Conservation (phyloP, 2,113 vertebrate species). For the Hyperopisus bebe region DNA sequence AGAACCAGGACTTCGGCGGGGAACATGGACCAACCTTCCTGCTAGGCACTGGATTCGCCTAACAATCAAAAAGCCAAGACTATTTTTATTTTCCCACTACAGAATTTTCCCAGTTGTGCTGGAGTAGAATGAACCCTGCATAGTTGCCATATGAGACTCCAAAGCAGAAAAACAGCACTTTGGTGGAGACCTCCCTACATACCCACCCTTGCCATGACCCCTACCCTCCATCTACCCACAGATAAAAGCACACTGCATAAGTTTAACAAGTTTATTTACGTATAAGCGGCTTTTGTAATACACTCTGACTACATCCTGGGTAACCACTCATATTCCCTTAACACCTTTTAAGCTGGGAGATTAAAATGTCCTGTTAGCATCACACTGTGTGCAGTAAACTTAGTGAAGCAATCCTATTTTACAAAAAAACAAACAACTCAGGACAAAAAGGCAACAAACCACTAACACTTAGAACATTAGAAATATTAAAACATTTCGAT, state of each 20-base stretch:
- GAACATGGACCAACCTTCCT: not conserved
- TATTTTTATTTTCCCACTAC: not conserved
- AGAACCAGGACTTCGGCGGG: not conserved
- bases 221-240: not conserved
- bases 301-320: slow-evolving; percentile 47
- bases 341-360: slow-evolving; percentile 53
- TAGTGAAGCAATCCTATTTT: slow-evolving; percentile 49
- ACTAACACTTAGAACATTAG: slow-evolving; percentile 26
- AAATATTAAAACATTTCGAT: slow-evolving; percentile 13
- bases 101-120: not conserved
- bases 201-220: not conserved
- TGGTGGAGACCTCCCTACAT: not conserved
- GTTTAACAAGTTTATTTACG: slow-evolving; percentile 64
- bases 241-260: slow-evolving; percentile 26
- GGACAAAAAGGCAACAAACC: slow-evolving; percentile 31
- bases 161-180: not conserved
- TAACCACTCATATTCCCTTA: slow-evolving; percentile 39
- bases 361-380: slow-evolving; percentile 41
- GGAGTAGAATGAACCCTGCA: not conserved
- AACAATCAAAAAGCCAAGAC: not conserved
- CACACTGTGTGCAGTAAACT: slow-evolving; percentile 39
- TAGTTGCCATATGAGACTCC: not conserved
- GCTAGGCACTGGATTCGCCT: not conserved
- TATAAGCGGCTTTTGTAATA: slow-evolving; percentile 59
- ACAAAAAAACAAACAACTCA: slow-evolving; percentile 24